Conservation (phyloP, 2,113 vertebrate genomes). For the Acanthisitta chloris region DNA sequence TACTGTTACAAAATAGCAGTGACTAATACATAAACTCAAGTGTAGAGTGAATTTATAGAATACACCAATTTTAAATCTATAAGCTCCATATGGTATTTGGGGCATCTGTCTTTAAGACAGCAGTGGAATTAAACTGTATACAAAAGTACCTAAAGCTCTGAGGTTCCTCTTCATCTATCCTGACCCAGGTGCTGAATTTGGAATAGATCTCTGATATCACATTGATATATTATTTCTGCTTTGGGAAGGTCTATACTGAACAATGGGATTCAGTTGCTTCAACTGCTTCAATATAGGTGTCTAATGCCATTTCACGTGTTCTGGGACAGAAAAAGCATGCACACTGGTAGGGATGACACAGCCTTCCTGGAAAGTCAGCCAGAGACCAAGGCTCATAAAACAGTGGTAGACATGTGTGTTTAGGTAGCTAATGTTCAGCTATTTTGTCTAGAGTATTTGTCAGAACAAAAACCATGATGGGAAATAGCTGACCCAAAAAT, state of each 20-base stretch:
- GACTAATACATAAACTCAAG: constrained; percentile 19
- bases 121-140: background rate
- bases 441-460: background rate
- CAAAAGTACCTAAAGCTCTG: background rate
- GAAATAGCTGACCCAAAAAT: background rate
- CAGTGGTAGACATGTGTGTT: fast-evolving
- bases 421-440: background rate
- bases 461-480: background rate
- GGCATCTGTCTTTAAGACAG: background rate
- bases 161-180: background rate
- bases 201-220: background rate
- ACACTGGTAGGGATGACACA: background rate
- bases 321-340: background rate
- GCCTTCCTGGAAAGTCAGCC: background rate
- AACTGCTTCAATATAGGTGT: fast-evolving
- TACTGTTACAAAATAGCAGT: background rate
- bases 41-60: background rate
- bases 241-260: background rate
- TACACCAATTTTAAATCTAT: background rate
- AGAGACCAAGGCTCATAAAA: background rate
- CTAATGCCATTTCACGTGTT: background rate
- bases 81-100: background rate
- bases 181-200: background rate
- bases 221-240: background rate
- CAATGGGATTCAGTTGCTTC: background rate